phyloP scores from a whole-genome alignment of 64 coral and sea anemone species.

The Anthopleura sola region DNA sequence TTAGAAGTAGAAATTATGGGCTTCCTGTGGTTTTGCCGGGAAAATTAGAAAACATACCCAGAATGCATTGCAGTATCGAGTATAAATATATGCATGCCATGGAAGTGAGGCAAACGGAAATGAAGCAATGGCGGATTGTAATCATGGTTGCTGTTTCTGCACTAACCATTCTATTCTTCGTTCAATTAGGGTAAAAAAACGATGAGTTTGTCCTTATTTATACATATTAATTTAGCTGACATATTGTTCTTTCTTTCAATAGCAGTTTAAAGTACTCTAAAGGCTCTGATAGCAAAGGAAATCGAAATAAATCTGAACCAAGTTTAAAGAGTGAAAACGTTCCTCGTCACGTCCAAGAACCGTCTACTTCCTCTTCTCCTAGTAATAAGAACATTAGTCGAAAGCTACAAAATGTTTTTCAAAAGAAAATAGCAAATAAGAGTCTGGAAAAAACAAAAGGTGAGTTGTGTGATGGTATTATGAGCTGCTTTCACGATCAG shows the following conservation, averaged over 20 bases:
- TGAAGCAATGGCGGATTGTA: slow-evolving; percentile 31
- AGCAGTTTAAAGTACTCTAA: slow-evolving; percentile 9
- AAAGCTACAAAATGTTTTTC: slow-evolving; percentile 1
- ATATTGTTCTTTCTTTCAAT: neutral
- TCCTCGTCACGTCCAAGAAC: neutral
- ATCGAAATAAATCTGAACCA: neutral
- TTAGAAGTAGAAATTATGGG: neutral
- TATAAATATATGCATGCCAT: neutral
- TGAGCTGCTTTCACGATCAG: neutral
- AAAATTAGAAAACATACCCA: neutral
- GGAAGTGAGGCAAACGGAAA: slow-evolving; percentile 24
- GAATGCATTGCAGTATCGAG: neutral
- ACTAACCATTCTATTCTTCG: neutral
- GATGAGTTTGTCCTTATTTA: neutral
- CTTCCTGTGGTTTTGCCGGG: neutral
- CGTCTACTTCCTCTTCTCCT: neutral
- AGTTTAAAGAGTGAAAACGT: neutral
- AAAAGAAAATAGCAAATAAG: neutral
- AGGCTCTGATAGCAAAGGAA: neutral
- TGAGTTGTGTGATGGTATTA: neutral
- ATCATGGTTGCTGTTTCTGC: neutral
- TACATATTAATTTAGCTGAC: neutral
- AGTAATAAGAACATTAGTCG: slow-evolving; percentile 5
- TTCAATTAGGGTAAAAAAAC: slow-evolving; percentile 21
- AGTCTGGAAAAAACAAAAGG: neutral